Conservation (phyloP, 2,797 vertebrate genomes). For the Platyrinchus mystaceus region DNA sequence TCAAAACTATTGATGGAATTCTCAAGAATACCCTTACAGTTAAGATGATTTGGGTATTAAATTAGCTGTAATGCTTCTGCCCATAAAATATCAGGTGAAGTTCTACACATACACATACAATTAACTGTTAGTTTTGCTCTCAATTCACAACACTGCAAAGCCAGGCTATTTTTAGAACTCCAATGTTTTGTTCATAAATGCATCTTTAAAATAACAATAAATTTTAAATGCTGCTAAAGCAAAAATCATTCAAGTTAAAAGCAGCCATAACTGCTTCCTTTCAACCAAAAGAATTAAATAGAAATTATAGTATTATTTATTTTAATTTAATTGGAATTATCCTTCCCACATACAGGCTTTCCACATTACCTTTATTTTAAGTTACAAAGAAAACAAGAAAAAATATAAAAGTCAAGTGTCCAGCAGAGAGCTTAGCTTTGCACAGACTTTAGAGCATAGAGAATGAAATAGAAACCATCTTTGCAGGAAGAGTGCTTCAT, state of each 20-base stretch:
- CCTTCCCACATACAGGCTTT: not conserved
- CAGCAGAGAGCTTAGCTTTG: not conserved
- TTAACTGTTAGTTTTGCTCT: not conserved
- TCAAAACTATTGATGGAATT: not conserved
- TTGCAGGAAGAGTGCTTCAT: not conserved
- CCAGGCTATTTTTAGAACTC: not conserved
- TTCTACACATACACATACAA: not conserved
- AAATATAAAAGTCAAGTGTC: not conserved
- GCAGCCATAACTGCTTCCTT: not conserved
- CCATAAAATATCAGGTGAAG: not conserved
- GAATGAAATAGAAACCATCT: not conserved
- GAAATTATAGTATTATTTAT: not conserved
- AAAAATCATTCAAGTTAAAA: not conserved
- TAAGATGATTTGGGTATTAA: conserved; percentile 1
- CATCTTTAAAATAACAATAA: not conserved
- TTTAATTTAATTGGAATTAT: not conserved
- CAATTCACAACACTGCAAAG: not conserved
- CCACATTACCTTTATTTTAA: not conserved
- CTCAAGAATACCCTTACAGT: not conserved
- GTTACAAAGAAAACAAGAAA: not conserved
- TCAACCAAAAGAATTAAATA: not conserved
- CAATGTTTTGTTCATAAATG: not conserved
- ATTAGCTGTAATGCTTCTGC: not conserved
- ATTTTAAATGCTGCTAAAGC: not conserved
- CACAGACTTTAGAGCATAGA: not conserved